Conservation (phyloP, 2,797 vertebrate species). For the Cyclura pinguis region DNA sequence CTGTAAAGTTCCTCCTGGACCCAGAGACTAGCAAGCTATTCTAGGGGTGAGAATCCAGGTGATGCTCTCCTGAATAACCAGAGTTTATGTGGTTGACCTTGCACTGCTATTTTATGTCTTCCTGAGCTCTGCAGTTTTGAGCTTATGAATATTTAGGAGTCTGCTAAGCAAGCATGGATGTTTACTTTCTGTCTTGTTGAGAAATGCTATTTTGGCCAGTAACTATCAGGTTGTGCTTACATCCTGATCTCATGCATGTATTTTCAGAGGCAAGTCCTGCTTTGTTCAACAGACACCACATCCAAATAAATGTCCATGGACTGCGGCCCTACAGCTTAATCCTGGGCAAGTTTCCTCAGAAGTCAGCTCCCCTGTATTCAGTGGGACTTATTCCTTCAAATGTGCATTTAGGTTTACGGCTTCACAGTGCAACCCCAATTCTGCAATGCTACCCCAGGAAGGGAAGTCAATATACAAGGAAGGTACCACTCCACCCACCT, state of each 20-base stretch:
- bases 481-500: not conserved
- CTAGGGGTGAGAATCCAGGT: not conserved
- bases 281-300: not conserved
- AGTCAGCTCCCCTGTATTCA: not conserved
- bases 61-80: not conserved
- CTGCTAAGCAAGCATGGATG: not conserved
- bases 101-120: not conserved
- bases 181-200: not conserved
- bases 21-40: not conserved
- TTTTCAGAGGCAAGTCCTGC: not conserved
- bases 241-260: not conserved
- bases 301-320: not conserved
- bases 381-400: not conserved
- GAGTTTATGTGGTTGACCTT: not conserved
- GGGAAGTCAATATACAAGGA: not conserved
- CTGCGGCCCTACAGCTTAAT: not conserved
- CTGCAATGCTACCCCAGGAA: not conserved
- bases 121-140: not conserved
- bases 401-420: not conserved
- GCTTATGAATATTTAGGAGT: not conserved
- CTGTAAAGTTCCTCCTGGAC: not conserved
- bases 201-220: not conserved
- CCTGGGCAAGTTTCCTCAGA: not conserved
- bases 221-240: not conserved
- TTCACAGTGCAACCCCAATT: not conserved